These are phyloP conservation scores for Oriolus oriolus DNA, from an alignment of 2,113 vertebrate genomes.

Conservation along the genomic window DNA sequence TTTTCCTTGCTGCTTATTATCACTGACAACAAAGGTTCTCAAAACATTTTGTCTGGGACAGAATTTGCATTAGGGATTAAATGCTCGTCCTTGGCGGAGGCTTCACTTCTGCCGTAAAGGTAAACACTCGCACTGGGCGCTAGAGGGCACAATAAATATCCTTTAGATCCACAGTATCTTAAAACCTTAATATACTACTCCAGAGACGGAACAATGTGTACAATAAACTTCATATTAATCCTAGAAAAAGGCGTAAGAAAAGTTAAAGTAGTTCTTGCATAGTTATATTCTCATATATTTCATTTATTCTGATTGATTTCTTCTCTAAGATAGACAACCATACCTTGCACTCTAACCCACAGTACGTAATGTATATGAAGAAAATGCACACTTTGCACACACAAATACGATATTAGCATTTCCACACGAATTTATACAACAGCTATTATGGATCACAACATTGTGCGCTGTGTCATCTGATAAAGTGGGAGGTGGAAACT, in stretches of 20 bases:
- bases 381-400: neutral
- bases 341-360: neutral
- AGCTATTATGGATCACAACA: neutral
- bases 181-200: neutral
- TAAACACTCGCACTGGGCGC: neutral
- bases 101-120: neutral
- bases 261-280: neutral
- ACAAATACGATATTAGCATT: neutral
- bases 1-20: neutral
- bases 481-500: neutral
- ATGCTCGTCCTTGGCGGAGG: rapidly evolving
- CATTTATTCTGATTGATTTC: neutral
- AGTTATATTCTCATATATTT: neutral
- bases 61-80: neutral
- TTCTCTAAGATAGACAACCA: rapidly evolving
- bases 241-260: neutral
- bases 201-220: neutral
- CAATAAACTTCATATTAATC: neutral
- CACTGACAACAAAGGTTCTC: neutral
- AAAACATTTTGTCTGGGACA: neutral
- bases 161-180: rapidly evolving
- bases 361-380: neutral
- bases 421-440: neutral
- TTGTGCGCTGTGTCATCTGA: neutral
- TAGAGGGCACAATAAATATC: neutral